Percentiles rank a stretch among this genome's conserved stretches.
phyloP scores from a whole-genome alignment of 1,140 invertebrate genomes.

The Sinonovacula constricta region DNA sequence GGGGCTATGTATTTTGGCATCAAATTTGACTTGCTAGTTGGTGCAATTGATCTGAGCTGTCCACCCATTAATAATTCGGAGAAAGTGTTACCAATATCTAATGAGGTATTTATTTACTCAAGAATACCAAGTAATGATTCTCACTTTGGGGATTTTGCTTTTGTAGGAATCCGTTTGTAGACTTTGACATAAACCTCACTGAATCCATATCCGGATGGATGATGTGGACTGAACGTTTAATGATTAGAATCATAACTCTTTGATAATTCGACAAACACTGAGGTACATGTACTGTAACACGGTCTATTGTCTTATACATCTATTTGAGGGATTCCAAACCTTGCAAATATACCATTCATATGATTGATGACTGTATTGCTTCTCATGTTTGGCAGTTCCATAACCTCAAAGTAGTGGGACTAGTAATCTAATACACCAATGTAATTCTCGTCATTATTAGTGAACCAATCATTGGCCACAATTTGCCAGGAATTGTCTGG shows the following conservation, averaged over 20 bases:
- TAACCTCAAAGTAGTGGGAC: constrained; percentile 21
- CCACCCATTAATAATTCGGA: neutral
- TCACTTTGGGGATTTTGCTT: neutral
- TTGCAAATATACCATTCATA: neutral
- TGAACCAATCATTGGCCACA: constrained; percentile 26
- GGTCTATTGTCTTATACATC: no score
- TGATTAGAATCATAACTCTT: neutral
- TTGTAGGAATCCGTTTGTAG: neutral
- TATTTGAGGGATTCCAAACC: no score
- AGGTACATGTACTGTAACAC: no score
- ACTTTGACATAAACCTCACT: neutral
- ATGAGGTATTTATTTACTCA: neutral
- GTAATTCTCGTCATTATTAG: constrained; percentile 7
- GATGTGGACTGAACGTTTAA: neutral
- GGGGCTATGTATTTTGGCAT: no score
- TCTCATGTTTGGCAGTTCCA: constrained; percentile 4
- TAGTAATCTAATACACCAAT: constrained; percentile 44
- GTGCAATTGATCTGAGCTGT: no score
- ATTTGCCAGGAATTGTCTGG: no score
- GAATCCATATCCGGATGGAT: neutral
- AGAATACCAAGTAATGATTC: neutral
- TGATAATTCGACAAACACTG: neutral
- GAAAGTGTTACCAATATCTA: neutral
- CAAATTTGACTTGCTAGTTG: no score
- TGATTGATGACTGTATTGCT: neutral